Base-by-base conservation (phyloP, 2,888 invertebrate species). In the Drosophila atripex region DNA sequence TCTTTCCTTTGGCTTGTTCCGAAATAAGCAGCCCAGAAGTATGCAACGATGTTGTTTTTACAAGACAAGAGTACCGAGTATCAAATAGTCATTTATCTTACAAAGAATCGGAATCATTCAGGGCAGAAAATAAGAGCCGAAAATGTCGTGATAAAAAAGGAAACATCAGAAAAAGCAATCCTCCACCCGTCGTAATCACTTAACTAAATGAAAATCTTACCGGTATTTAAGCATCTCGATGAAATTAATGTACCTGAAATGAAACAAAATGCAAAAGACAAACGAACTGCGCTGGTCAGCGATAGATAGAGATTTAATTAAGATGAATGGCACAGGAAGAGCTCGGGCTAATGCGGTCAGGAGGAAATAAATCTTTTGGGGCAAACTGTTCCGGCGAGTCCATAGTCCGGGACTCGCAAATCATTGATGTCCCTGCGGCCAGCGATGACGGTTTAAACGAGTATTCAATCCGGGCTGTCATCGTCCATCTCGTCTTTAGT, bases 361-460 rank as follows among this genome's bases (percentile, higher is more conserved):
- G 52, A 28, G 9, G 61, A 64, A 51, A 63, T 63, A 59, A 63
- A 63, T 63, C 63, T 50, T 32, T 25, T 46, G 39, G 59, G 32
- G 38, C 47, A 6, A 11, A 18, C 9, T 16, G 39, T 39, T 39
- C 39, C 43, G 43, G 43, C 1, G 18, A 41, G 5, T 7, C 16
- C 18, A 9, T 1, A 4, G 38, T 3, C n/a, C 11, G 11, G 30
- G 30, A 12, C 64, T 38, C 54, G 47, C 64, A 64, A 65, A 65
- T 65, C 65, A 65, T 46, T 60, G 51, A 60, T 60, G 51, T 21
- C 51, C 45, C 61, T 14, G 61, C 50, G 61, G 60, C 51, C 25
- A 63, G 50, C 54, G 60, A 74, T 63, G 61, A 60, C 71, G 55
- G 51, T 61, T 70, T 49, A 77, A 79, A 75, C 73, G 71, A 55